Evolutionary conservation across 2,888 invertebrate species (phyloP), one percentile per base, ranked within the genome.

Genomic region (Zaprionus bogoriensis): DNA sequence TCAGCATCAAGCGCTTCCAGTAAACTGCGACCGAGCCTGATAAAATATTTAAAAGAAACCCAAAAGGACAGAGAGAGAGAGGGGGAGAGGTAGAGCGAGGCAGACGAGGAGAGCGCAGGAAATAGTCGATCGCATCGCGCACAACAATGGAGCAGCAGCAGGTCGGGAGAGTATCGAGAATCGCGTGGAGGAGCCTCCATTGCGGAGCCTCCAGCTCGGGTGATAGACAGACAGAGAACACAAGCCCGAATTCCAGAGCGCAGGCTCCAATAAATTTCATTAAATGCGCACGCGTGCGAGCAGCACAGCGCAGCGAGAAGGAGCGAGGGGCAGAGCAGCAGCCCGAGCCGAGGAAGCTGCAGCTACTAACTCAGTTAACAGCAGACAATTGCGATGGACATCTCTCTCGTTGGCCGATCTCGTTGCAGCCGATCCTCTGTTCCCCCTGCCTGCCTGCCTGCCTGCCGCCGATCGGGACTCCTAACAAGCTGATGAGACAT

Each of bases 201-300:
- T 45, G 51, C 46, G 47, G 55, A 44, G 50, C 47, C 51, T 47
- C 54, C 9, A 10, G 19, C 22, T 14, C 72, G 58, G 75, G 85
- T 83, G 82, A 87, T 85, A 75, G 82, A 77, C 82, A 87, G 82
- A 87, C 85, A 82, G 65, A 83, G 73, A 87, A 83, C 83, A 84
- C 87, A 82, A 82, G 82, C 73, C 83, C 73, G 67, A 83, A 87
- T 84, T 87, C 83, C 88, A 86, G 83, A 81, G 78, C 84, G 83
- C 58, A 78, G 82, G 77, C 73, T 82, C 82, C 89, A 89, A 88
- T 88, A 88, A 88, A 88, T 88, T 89, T 89, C 70, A 78, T 87
- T 87, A 87, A 89, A 89, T 89, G 87, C 88, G 87, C 88, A 85
- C 88, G 88, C 88, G 88, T 88, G 88, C 87, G 89, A 87, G 74